A percentile compares a stretch with the other conserved stretches of the same genome.
Evolutionary conservation across 2,113 vertebrate genomes (phyloP).

Genomic region (Pluvialis apricaria): DNA sequence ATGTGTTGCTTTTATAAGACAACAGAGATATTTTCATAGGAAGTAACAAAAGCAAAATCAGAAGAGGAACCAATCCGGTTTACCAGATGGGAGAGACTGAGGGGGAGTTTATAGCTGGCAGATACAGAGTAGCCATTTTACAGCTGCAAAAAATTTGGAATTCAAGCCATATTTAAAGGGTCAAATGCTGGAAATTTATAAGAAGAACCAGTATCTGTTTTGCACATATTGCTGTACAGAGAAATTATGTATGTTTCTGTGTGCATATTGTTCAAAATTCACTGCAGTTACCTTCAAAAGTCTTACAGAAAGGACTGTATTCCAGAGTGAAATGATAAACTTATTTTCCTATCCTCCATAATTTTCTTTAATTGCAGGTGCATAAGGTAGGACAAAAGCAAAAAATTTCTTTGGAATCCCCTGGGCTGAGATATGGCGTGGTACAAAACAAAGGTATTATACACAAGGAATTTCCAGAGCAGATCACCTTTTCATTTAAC

Average conservation of each 20-base stretch:
- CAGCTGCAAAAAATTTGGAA: background rate
- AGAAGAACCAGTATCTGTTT: background rate
- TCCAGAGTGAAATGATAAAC: background rate
- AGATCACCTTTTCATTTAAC: background rate
- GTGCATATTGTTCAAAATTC: background rate
- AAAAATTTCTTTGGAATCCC: background rate
- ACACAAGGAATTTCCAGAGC: background rate
- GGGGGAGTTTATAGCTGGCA: background rate
- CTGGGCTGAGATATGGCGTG: background rate
- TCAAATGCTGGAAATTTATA: background rate
- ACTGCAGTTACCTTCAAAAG: background rate
- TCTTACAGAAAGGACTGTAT: background rate
- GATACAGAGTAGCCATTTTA: background rate
- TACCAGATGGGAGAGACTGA: background rate
- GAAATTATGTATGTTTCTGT: background rate
- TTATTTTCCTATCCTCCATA: background rate
- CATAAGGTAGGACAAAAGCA: background rate
- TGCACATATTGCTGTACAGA: background rate
- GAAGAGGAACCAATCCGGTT: background rate
- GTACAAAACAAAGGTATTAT: background rate
- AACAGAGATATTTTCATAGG: background rate
- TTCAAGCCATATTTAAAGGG: background rate
- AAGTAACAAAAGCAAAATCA: background rate
- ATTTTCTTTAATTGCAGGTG: background rate
- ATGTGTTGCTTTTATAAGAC: background rate